A percentile compares a stretch with the other conserved stretches of the same genome.
Evolutionary conservation across 2,888 invertebrate species (phyloP).

Genomic region (Digitonthophagus gazella): DNA sequence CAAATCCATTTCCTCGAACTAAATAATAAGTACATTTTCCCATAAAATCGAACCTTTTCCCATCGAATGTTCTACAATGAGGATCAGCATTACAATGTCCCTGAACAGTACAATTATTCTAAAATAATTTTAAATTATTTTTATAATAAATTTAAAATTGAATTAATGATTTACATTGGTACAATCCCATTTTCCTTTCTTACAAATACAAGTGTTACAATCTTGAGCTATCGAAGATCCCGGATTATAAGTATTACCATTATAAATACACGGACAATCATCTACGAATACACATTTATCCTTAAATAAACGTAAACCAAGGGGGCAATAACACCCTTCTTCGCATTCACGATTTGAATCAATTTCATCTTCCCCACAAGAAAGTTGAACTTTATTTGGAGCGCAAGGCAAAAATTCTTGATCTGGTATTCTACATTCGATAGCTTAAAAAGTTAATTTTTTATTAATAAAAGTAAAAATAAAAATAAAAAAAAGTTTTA

Average conservation of each 20-base stretch:
- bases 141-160: not conserved
- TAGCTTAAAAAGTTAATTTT: constrained; percentile 2
- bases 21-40: constrained; percentile 22
- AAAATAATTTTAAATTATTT: not conserved
- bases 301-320: not conserved
- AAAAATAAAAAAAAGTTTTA: not conserved
- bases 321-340: constrained; percentile 14
- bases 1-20: constrained; percentile 17
- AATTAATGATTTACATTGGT: constrained; percentile 44
- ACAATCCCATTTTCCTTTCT: constrained; percentile 72
- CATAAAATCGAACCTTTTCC: constrained; percentile 22
- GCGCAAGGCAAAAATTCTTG: constrained; percentile 6
- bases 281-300: constrained; percentile 11
- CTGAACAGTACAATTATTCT: not conserved
- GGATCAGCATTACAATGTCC: constrained; percentile 7
- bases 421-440: not conserved
- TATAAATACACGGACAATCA: constrained; percentile 65
- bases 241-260: constrained; percentile 71
- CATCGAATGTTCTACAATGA: constrained; percentile 16
- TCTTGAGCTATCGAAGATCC: constrained; percentile 69
- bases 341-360: not conserved
- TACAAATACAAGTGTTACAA: constrained; percentile 74
- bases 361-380: not conserved
- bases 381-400: not conserved
- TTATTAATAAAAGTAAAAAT: not conserved